phyloP scores from a whole-genome alignment of 2,888 invertebrate genomes.

The Folsomia manolachei region DNA sequence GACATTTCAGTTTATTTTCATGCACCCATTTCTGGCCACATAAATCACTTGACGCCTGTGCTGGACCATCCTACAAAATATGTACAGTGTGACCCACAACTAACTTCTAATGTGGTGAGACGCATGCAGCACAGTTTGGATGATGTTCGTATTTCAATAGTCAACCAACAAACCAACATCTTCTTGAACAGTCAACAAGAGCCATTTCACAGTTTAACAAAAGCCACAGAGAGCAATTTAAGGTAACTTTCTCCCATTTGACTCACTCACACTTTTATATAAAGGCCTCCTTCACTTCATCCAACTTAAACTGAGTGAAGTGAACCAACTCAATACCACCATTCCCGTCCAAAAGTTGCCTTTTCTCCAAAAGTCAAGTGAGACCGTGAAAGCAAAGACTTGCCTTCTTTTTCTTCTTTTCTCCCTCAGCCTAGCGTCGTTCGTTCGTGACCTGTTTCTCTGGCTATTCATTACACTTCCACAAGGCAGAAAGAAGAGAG shows the following conservation, averaged over 20 bases:
- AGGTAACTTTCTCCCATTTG: conserved; percentile 9
- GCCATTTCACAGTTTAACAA: conserved; percentile 12
- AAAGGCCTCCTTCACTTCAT: background rate
- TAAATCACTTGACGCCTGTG: no score
- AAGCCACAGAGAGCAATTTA: conserved; percentile 7
- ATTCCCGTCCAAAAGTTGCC: no score
- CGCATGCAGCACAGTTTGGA: no score
- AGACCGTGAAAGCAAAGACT: background rate
- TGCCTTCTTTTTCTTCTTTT: background rate
- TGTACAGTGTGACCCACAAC: no score
- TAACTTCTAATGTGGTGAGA: no score
- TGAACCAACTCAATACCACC: no score
- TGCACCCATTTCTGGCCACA: no score
- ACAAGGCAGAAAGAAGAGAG: background rate
- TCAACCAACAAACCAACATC: no score
- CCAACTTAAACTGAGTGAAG: background rate
- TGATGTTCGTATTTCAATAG: no score
- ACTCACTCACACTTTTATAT: background rate
- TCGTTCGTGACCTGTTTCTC: background rate
- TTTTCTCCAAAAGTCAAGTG: background rate
- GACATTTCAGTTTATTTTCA: no score
- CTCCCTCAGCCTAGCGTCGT: background rate
- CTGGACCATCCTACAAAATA: no score
- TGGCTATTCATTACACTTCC: background rate
- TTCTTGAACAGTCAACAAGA: conserved; percentile 15